A percentile compares a stretch with the other conserved stretches of the same genome.
Evolutionary conservation across 2,797 vertebrate genomes (phyloP).

Genomic region (Carcharodon carcharias): DNA sequence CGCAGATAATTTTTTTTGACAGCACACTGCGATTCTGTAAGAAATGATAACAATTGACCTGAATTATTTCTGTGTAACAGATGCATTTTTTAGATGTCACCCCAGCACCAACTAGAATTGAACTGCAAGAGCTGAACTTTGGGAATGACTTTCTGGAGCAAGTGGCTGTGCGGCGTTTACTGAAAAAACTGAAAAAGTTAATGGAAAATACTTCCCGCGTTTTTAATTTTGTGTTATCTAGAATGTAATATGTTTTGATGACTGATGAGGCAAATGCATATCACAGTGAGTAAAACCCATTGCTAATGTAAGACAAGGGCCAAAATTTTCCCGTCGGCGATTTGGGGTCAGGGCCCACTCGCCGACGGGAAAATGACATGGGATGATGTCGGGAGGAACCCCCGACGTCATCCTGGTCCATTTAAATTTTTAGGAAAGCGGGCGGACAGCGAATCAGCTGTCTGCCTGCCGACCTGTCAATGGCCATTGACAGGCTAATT

Average conservation of each 20-base stretch:
- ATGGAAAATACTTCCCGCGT: constrained; percentile 15
- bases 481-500: too few relatives aligned
- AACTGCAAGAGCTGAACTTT: not conserved
- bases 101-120: not conserved
- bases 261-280: not conserved
- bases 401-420: too few relatives aligned
- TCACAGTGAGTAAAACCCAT: not conserved
- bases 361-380: too few relatives aligned
- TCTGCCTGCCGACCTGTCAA: too few relatives aligned
- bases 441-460: too few relatives aligned
- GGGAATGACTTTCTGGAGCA: not conserved
- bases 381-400: too few relatives aligned
- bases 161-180: not conserved
- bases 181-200: not conserved
- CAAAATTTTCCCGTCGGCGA: too few relatives aligned
- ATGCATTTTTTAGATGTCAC: not conserved
- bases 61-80: not conserved
- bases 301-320: not conserved
- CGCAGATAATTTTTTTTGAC: not conserved
- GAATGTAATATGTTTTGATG: not conserved
- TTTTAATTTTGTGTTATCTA: not conserved
- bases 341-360: too few relatives aligned
- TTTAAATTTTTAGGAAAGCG: too few relatives aligned
- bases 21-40: not conserved
- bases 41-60: not conserved